These are phyloP conservation scores for Peromyscus aztecus DNA, from an alignment of 2,797 vertebrate genomes.

Conservation along the genomic window DNA sequence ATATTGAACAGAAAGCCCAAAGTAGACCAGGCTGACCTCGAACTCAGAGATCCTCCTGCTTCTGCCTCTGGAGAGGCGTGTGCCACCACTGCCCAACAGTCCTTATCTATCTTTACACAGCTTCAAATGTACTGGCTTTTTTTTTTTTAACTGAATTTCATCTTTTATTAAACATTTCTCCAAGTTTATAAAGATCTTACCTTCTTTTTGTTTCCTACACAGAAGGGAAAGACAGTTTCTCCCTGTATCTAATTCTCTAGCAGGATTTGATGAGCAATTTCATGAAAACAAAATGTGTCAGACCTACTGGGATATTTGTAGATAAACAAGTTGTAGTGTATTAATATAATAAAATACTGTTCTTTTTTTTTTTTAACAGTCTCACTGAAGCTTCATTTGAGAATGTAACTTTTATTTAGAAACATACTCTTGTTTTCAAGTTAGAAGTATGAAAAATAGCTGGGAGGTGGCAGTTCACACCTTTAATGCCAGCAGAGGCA, in stretches of 20 bases:
- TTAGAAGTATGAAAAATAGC: background rate
- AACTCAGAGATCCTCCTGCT: background rate
- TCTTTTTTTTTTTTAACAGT: background rate
- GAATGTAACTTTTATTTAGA: slow-evolving; percentile 36
- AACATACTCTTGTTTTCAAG: slow-evolving; percentile 32
- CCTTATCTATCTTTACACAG: slow-evolving; percentile 39
- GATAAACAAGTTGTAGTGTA: background rate
- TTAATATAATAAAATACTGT: background rate
- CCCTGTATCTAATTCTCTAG: background rate
- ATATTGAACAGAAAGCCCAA: background rate
- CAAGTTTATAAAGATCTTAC: slow-evolving; percentile 36
- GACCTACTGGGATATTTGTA: background rate
- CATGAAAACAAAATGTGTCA: slow-evolving; percentile 29
- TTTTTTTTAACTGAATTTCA: slow-evolving; percentile 36
- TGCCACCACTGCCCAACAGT: background rate
- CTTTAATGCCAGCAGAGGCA: background rate
- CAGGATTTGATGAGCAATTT: slow-evolving; percentile 53
- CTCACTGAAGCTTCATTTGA: background rate
- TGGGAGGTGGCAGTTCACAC: background rate
- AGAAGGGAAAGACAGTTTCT: background rate
- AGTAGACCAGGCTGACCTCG: background rate
- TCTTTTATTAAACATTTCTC: slow-evolving; percentile 51
- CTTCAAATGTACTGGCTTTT: slow-evolving; percentile 4
- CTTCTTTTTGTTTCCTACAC: background rate
- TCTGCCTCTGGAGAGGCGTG: background rate